A percentile compares a stretch with the other conserved stretches of the same genome.
Evolutionary conservation across 2,888 invertebrate species (phyloP).

Genomic region (Drosophila engyochracea): DNA sequence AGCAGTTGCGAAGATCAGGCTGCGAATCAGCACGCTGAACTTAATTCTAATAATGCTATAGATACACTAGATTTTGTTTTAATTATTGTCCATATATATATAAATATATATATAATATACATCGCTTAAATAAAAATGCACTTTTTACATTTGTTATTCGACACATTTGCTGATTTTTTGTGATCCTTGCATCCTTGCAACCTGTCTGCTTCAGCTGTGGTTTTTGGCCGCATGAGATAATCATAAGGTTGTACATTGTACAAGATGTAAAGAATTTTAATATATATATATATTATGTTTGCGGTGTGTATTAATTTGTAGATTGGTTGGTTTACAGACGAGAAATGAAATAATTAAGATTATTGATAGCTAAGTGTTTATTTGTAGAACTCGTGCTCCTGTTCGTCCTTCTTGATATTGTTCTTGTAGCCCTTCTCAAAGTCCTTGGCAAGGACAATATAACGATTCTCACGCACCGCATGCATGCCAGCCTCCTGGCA

Average conservation of each 20-base stretch:
- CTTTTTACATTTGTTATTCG: conserved; percentile 57
- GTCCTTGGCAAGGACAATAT: conserved; percentile 99
- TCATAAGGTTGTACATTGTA: not conserved
- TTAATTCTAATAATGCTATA: conserved; percentile 28
- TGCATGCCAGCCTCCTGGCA: conserved; percentile 99
- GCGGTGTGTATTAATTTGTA: conserved; percentile 27
- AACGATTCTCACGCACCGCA: conserved; percentile 98
- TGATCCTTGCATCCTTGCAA: not conserved
- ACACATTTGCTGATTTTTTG: conserved; percentile 2
- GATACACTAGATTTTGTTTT: conserved; percentile 17
- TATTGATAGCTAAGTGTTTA: conserved; percentile 85
- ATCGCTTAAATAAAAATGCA: conserved; percentile 45
- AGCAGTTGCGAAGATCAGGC: not conserved
- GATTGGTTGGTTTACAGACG: conserved; percentile 42
- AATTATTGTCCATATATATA: conserved; percentile 12
- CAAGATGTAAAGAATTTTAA: not conserved
- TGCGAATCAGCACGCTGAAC: conserved; percentile 16
- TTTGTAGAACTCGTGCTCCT: conserved; percentile 99
- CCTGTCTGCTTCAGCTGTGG: not conserved
- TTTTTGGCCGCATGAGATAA: not conserved
- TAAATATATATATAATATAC: not conserved
- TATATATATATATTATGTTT: conserved; percentile 23
- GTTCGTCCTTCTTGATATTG: conserved; percentile 98
- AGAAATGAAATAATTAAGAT: conserved; percentile 1
- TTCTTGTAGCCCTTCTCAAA: conserved; percentile 99